Evolutionary conservation across 2,797 vertebrate genomes (phyloP), one percentile per base, ranked within the genome.

Genomic region (Champsocephalus gunnari): DNA sequence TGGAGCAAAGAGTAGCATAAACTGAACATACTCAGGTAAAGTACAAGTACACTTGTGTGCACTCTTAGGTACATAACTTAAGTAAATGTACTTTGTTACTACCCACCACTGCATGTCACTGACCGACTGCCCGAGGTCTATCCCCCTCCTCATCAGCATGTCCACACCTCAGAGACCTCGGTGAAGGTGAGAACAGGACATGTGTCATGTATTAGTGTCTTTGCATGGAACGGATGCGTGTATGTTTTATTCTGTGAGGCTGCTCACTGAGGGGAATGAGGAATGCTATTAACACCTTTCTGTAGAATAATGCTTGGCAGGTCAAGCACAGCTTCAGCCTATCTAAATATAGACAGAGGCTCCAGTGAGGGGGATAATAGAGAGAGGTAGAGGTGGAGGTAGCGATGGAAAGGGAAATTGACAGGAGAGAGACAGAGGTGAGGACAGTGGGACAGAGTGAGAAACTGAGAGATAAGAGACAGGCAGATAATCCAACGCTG

Each of bases 201-300:
- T 5, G 54, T 45, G 21, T 21, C 28, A 12, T 12, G 21, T 38
- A 38, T 38, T 38, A 38, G 34, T 38, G 7, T 38, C 7, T 38
- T 51, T 67, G 6, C n/a, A 51, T 65, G 34, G 10, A 9, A 9
- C 50, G 50, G 50, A 16, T 56, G 41, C 16, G 21, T 51, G 5
- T 47, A 11, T 48, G 55, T 71, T 48, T 74, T 66, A 58, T 60
- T n/a, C 47, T 71, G 34, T 50, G 51, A 9, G 4, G 49, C 16
- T 70, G 64, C 64, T 54, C 48, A 34, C 19, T 41, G 44, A 48
- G 38, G 38, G 65, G 43, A 58, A 57, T 38, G 32, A 58, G 44
- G 60, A 75, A 72, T 80, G 65, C 71, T 58, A 75, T 78, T 75
- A 80, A 47, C 77, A 78, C 64, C 67, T 83, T 66, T 78, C 80